phyloP scores from a whole-genome alignment of 2,888 invertebrate genomes.

The Agrypnus murinus region DNA sequence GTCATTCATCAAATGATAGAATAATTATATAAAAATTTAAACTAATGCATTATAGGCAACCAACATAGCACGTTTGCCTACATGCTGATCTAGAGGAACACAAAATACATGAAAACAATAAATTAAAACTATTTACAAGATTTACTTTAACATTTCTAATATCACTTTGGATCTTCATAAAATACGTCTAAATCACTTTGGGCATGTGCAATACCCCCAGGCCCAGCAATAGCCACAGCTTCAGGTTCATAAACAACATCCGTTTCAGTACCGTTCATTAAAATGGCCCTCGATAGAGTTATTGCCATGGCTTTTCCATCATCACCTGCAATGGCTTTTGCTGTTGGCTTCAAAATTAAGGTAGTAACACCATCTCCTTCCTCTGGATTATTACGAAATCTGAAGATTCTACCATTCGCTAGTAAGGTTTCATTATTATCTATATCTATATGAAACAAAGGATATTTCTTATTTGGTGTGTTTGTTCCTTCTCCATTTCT shows the following conservation, averaged over 20 bases:
- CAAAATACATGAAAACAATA: too few species aligned
- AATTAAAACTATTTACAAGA: too few species aligned
- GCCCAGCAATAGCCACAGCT: constrained; percentile 83
- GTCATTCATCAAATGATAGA: too few species aligned
- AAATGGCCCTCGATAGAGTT: constrained; percentile 79
- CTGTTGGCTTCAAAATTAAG: constrained; percentile 78
- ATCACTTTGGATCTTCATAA: constrained; percentile 63
- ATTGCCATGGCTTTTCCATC: constrained; percentile 82
- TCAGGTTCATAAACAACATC: constrained; percentile 80
- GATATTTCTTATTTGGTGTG: too few species aligned
- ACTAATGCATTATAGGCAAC: too few species aligned
- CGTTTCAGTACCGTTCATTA: constrained; percentile 76
- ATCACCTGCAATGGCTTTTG: constrained; percentile 79
- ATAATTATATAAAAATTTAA: too few species aligned
- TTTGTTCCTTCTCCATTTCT: too few species aligned
- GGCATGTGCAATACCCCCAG: constrained; percentile 85
- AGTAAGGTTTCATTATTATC: too few species aligned
- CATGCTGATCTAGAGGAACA: too few species aligned
- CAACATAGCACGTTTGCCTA: too few species aligned
- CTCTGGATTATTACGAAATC: constrained; percentile 62
- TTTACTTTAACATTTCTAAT: too few species aligned
- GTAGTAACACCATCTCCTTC: constrained; percentile 64
- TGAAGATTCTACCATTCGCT: constrained; percentile 61
- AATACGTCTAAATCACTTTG: constrained; percentile 79
- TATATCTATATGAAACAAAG: constrained; percentile 64